A percentile compares a stretch with the other conserved stretches of the same genome.
phyloP scores from a whole-genome alignment of 2,113 vertebrate genomes.

The Poicephalus meyeri region DNA sequence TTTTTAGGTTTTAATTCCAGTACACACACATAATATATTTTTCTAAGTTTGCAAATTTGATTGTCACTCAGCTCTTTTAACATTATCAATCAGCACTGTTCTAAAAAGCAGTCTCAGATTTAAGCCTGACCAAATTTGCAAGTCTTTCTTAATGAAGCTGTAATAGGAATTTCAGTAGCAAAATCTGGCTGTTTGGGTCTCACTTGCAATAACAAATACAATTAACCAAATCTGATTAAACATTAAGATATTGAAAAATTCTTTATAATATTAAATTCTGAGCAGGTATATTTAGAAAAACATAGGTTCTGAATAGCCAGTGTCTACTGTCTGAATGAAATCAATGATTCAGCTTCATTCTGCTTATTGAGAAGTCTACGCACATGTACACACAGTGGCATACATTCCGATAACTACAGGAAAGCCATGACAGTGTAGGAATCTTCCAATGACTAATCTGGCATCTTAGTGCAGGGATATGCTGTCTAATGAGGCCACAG shows the following conservation, averaged over 20 bases:
- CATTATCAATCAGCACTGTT: not conserved
- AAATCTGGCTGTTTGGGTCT: not conserved
- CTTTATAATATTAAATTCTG: not conserved
- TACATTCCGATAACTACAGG: not conserved
- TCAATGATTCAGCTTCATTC: not conserved
- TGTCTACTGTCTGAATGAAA: not conserved
- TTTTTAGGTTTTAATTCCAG: not conserved
- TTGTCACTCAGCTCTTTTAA: not conserved
- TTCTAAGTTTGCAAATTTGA: not conserved
- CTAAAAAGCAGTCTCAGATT: not conserved
- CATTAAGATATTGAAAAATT: not conserved
- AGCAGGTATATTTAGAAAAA: not conserved
- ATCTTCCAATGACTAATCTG: not conserved
- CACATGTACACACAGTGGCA: not conserved
- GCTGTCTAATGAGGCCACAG: not conserved
- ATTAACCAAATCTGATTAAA: not conserved
- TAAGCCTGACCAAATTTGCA: not conserved
- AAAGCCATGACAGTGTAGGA: not conserved
- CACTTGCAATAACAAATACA: not conserved
- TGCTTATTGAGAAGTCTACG: not conserved
- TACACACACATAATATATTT: not conserved
- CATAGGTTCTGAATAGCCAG: not conserved
- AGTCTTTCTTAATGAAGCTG: not conserved
- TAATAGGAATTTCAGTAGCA: not conserved
- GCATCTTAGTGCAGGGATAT: not conserved